These are phyloP conservation scores for Festucalex cinctus DNA, from an alignment of 2,113 vertebrate species.

Conservation along the genomic window DNA sequence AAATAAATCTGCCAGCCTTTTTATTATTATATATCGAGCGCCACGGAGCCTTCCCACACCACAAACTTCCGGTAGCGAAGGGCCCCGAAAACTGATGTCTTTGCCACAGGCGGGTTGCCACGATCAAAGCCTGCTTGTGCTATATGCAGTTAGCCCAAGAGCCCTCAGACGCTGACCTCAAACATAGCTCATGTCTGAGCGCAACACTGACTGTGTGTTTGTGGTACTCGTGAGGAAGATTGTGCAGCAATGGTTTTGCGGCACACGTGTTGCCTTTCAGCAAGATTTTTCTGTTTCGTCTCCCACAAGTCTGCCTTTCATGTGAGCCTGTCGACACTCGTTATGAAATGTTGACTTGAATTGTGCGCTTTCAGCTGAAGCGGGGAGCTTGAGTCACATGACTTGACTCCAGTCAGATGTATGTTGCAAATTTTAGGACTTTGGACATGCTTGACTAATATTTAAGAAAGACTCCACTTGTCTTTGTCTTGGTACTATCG, in stretches of 20 bases:
- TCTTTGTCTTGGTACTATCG: too few relatives aligned
- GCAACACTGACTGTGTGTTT: slow-evolving; percentile 30
- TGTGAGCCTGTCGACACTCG: neutral
- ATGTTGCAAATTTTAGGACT: neutral
- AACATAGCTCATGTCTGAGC: slow-evolving; percentile 40
- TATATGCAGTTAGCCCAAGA: slow-evolving; percentile 44
- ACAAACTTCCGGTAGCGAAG: slow-evolving; percentile 61
- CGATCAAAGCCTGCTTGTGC: slow-evolving; percentile 48
- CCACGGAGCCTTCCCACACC: slow-evolving; percentile 47
- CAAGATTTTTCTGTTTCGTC: slow-evolving; percentile 4
- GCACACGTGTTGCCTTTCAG: slow-evolving; percentile 25
- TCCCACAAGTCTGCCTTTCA: neutral
- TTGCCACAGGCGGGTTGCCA: slow-evolving; percentile 42
- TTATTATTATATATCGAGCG: slow-evolving; percentile 73
- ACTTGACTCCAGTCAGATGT: neutral
- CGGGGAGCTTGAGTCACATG: neutral
- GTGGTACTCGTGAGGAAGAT: slow-evolving; percentile 20
- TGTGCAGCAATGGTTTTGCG: slow-evolving; percentile 20
- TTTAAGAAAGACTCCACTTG: neutral
- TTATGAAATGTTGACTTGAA: slow-evolving; percentile 9
- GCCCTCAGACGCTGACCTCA: slow-evolving; percentile 45
- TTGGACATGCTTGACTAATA: neutral
- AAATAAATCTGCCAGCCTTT: slow-evolving; percentile 70
- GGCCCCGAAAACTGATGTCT: slow-evolving; percentile 46
- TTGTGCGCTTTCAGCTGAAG: neutral